These are phyloP conservation scores for Biston stratarius DNA, from an alignment of 2,888 invertebrate genomes.

Conservation along the genomic window DNA sequence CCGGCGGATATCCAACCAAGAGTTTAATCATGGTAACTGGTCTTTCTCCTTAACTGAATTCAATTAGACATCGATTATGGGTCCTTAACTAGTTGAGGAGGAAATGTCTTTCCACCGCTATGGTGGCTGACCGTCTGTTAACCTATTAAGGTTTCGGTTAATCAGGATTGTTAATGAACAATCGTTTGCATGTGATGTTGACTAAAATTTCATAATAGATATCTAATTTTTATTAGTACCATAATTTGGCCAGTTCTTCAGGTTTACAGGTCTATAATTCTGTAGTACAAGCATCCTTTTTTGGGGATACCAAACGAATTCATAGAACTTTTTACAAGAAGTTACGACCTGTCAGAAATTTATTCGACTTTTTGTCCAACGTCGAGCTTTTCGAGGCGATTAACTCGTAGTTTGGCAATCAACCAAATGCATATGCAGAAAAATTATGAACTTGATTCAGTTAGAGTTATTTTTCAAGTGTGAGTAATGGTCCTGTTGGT, in stretches of 20 bases:
- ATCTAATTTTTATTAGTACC: too few relatives aligned
- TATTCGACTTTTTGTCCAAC: conserved; percentile 9
- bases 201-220: neutral
- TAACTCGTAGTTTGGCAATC: conserved; percentile 48
- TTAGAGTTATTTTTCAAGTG: neutral
- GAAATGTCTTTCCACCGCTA: conserved; percentile 58
- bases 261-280: too few relatives aligned
- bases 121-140: conserved; percentile 33
- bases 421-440: conserved; percentile 58
- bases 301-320: conserved; percentile 50
- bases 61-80: conserved; percentile 47
- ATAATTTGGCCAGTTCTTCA: too few relatives aligned
- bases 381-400: conserved; percentile 6
- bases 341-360: conserved; percentile 8
- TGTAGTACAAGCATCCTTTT: conserved; percentile 47
- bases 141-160: neutral
- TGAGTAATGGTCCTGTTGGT: neutral
- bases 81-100: conserved; percentile 50
- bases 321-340: conserved; percentile 30
- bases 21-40: conserved; percentile 38
- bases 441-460: conserved; percentile 13
- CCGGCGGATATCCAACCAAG: conserved; percentile 12
- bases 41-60: conserved; percentile 54
- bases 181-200: neutral
- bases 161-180: conserved; percentile 10